Evolutionary conservation across 2,888 invertebrate species (phyloP).

Genomic region (Pecten maximus): DNA sequence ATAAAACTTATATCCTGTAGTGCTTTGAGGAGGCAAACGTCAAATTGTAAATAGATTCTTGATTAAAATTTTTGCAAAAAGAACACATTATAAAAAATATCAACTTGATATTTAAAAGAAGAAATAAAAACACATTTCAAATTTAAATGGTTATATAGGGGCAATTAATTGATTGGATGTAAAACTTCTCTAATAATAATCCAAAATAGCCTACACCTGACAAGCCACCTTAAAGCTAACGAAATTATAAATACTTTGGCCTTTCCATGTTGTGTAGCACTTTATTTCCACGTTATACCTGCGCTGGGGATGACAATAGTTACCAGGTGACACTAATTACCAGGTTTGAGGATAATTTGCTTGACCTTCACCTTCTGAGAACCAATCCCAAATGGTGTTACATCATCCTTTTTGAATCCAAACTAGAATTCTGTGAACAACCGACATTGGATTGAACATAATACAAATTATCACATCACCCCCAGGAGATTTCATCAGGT

Average conservation of each 20-base stretch:
- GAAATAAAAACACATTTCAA: neutral
- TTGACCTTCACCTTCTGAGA: neutral
- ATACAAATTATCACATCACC: constrained; percentile 13
- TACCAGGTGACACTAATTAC: constrained; percentile 25
- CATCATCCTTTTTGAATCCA: neutral
- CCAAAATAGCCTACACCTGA: neutral
- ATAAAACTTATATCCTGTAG: neutral
- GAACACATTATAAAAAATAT: neutral
- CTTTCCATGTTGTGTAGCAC: neutral
- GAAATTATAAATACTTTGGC: neutral
- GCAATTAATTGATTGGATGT: neutral
- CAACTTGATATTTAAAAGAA: neutral
- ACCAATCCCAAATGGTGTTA: neutral
- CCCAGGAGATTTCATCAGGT: neutral
- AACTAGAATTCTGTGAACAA: constrained; percentile 17
- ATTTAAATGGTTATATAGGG: neutral
- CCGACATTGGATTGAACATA: neutral
- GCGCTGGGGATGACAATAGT: neutral
- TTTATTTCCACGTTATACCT: neutral
- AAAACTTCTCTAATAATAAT: neutral
- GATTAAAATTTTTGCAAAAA: neutral
- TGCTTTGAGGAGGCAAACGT: neutral
- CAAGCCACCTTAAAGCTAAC: neutral
- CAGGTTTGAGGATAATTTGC: neutral
- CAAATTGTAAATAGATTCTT: neutral